Evolutionary conservation across 2,113 vertebrate species (phyloP), one percentile per base, ranked within the genome.

Genomic region (Silurus asotus): DNA sequence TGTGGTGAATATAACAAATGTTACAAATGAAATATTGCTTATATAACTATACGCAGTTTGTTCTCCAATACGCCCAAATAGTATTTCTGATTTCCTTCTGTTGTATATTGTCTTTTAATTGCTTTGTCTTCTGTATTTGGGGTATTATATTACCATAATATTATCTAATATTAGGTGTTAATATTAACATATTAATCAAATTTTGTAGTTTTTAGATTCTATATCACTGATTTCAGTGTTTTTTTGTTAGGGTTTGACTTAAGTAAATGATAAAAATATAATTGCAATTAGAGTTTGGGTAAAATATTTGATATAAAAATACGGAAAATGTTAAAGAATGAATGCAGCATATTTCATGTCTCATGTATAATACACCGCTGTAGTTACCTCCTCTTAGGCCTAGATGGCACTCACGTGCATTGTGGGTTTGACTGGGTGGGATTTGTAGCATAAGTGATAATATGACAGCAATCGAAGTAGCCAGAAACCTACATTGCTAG

Each of bases 321-420:
- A 25, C 28, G 8, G 11, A 4, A 28, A 67, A 37, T 2, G 37
- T 37, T 37, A 2, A 37, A 37, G 37, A 82, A 19, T 67, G 8
- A 82, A 14, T 17, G 17, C 14, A 7, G 28, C 45, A 8, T 19
- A 67, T 17, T 11, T 58, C 6, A 53, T n/a, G 17, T 19, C 11
- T 20, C 4, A 14, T 61, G 20, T 75, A 37, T 8, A 10, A 9
- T 83, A 6, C 9, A n/a, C 28, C 45, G 11, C 61, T 85, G 74
- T 64, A 78, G 4, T 84, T 67, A 67, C 75, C 56, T 53, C 19
- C 61, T 45, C 11, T 67, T 25, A 37, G 49, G 45, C 65, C 75
- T 82, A 86, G 87, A 86, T 85, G 87, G 84, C 87, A 55, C 84
- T 82, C 61, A 67, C 15, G 82, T 70, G 81, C 75, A 85, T 59